Evolutionary conservation across 2,888 invertebrate genomes (phyloP), one percentile per base, ranked within the genome.

Genomic region (Spicauda simplicius): DNA sequence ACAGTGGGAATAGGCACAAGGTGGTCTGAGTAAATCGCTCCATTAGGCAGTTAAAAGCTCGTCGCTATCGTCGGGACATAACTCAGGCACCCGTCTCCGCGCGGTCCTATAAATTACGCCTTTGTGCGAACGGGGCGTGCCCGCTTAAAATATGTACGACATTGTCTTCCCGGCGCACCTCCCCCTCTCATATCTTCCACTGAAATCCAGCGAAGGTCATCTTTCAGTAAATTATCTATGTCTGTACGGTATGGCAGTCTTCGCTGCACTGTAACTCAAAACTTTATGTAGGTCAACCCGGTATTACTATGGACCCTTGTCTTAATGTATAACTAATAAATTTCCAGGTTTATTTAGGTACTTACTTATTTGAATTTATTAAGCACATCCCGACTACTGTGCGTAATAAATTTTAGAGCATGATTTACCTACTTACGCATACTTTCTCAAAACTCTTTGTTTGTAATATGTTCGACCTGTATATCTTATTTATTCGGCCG

Each of bases 41-140:
- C 91, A 92, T 91, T 92, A 91, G 88, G 88, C 90, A 92, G 93
- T 92, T 92, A 92, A 93, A 92, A 93, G 92, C 92, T 90, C 92
- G 90, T 91, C 89, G 90, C 90, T 91, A 92, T 93, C 93, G 90
- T 84, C 83, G 86, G 86, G 81, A 88, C 89, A 92, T 93, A 90
- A 92, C 89, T 93, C 93, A 91, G 85, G 77, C 90, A 77, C 86
- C 91, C 90, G 90, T 90, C 93, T 92, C 90, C 88, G 86, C 88
- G 87, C 85, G 88, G 87, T 88, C 87, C 90, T 86, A 91, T 92
- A 91, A 93, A 93, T 92, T 90, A 90, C 88, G 87, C 86, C 89
- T 90, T 90, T 92, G 91, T 92, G 90, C 88, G 88, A 90, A 87
- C 84, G 79, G 88, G 91, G 90, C 91, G 90, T 88, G 86, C 86